These are phyloP conservation scores for Nasonia giraulti DNA, from an alignment of 1,140 invertebrate species.

Conservation along the genomic window DNA sequence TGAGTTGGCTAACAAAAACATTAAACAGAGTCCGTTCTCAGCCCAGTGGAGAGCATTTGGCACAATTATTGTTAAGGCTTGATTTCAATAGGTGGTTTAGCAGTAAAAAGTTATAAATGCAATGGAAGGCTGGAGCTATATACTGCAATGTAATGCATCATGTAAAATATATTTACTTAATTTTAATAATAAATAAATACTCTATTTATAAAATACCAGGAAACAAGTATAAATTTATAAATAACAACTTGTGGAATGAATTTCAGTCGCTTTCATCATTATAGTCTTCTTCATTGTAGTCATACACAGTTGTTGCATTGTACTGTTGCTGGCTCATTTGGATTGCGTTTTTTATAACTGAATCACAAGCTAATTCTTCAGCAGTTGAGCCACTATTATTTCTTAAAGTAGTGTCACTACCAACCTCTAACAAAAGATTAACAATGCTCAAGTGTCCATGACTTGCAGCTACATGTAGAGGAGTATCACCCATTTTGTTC, in stretches of 20 bases:
- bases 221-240: conserved; percentile 51
- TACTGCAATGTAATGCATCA: conserved; percentile 6
- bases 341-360: conserved; percentile 69
- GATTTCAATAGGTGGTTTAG: conserved; percentile 88
- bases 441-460: conserved; percentile 79
- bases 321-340: conserved; percentile 63
- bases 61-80: conserved; percentile 81
- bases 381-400: conserved; percentile 77
- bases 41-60: conserved; percentile 80
- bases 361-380: conserved; percentile 74
- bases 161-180: conserved; percentile 44
- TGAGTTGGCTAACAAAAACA: conserved; percentile 71
- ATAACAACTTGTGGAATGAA: conserved; percentile 41
- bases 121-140: too few relatives aligned
- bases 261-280: conserved; percentile 69
- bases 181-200: conserved; percentile 50
- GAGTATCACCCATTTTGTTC: conserved; percentile 80
- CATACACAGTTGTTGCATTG: conserved; percentile 45
- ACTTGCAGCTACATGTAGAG: conserved; percentile 76
- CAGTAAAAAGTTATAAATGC: conserved; percentile 60
- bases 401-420: conserved; percentile 74
- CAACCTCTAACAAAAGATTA: conserved; percentile 77
- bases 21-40: conserved; percentile 79
- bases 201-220: conserved; percentile 39
- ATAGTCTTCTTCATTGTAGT: conserved; percentile 67